These are phyloP conservation scores for Lepidothrix coronata DNA, from an alignment of 2,113 vertebrate genomes.

Conservation along the genomic window DNA sequence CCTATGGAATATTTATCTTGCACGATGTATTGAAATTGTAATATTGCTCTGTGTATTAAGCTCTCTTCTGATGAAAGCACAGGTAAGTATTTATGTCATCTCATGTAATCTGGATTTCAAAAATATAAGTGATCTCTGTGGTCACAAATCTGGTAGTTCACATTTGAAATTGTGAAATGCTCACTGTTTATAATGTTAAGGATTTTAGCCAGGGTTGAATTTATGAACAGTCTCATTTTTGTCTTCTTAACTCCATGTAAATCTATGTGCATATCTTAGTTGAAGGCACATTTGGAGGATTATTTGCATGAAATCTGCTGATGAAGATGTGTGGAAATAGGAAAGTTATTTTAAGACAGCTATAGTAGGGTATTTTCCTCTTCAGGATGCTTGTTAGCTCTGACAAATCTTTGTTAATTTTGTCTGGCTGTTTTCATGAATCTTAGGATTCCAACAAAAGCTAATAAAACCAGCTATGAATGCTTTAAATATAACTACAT, in stretches of 20 bases:
- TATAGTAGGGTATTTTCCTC: constrained; percentile 44
- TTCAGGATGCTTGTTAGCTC: constrained; percentile 42
- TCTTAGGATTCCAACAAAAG: constrained; percentile 50
- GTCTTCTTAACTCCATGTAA: constrained; percentile 63
- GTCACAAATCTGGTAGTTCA: not conserved
- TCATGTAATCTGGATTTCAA: not conserved
- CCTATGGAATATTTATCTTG: not conserved
- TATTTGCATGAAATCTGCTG: constrained; percentile 68
- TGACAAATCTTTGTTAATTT: constrained; percentile 55
- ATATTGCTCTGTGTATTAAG: not conserved
- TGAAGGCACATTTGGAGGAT: constrained; percentile 7
- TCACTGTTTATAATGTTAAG: not conserved
- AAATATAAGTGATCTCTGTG: not conserved
- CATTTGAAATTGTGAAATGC: not conserved
- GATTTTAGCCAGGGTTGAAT: not conserved
- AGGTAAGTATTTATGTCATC: not conserved
- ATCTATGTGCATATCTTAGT: constrained; percentile 68
- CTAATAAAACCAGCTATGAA: constrained; percentile 44
- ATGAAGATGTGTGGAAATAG: constrained; percentile 55
- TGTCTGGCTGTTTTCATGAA: constrained; percentile 28
- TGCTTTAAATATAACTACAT: constrained; percentile 45
- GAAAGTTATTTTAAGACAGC: constrained; percentile 63
- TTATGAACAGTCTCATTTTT: constrained; percentile 25
- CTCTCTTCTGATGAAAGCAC: not conserved
- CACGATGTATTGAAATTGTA: not conserved